Base-by-base conservation (phyloP, 2,888 invertebrate genomes). In the Blera fallax region DNA sequence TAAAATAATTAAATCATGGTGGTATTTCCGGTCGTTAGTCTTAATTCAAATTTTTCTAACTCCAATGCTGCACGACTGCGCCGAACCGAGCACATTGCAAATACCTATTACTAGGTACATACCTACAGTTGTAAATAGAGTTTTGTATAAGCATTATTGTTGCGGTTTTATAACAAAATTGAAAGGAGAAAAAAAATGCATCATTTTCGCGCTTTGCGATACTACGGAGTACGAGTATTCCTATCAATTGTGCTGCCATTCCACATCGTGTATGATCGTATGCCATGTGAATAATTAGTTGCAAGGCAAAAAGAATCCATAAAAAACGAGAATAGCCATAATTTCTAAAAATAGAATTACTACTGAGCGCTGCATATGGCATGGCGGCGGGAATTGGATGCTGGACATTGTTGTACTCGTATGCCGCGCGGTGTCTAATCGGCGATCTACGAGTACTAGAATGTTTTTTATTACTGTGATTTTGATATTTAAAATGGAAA, bases 21-120 rank as follows among this genome's bases (percentile, higher is more conserved):
- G 79, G 83, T 69, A 84, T 84, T 84, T 84, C 83, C 83, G 79
- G 83, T 84, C 83, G 83, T 83, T 83, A 78, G 73, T 60, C 78
- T 83, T 79, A 73, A 83, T 83, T 83, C 83, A 78, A 83, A 79
- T 73, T 70, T 79, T 67, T 62, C 73, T 67, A 37, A 40, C 50
- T 48, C 37, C 45, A 48, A 24, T 52, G 72, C 72, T 62, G 34
- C 54, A 83, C 72, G 72, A 78, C 67, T 67, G 50, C 52, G 54
- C 54, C 18, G 50, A 60, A 45, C 54, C 18, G 50, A 60, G 29
- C 65, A 62, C 54, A 18, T 73, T 78, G 45, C 43, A 45, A 70
- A 60, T 78, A 54, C 67, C 50, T 27, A 77, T 58, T 40, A 67
- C 56, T 45, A 45, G 11, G 37, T 21, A n/a, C n/a, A n/a, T n/a